Base-by-base conservation (phyloP, 2,888 invertebrate genomes). In the Orthonevra nobilis region DNA sequence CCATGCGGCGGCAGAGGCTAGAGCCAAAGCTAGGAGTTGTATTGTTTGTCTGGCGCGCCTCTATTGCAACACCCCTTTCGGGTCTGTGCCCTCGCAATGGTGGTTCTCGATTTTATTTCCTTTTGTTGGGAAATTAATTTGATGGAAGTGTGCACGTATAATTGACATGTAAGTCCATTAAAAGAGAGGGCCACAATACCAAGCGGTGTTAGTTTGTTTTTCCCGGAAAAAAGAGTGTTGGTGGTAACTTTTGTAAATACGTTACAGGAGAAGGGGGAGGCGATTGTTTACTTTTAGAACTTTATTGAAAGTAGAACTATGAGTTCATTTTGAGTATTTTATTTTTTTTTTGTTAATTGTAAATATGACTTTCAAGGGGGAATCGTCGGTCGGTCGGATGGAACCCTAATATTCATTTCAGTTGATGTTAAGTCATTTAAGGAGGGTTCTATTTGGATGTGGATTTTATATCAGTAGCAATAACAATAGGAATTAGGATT, bases 81-180 rank as follows among this genome's bases (percentile, higher is more conserved):
- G 2, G 19, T 34, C 30, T 19, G 12, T 14, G 9, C 1, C n/a
- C 20, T 12, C 23, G 23, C 23, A n/a, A n/a, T 23, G 28, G 30
- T 20, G 23, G 40, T 32, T 50, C 6, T 32, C 30, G n/a, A n/a
- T n/a, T n/a, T n/a, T n/a, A n/a, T n/a, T 10, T 32, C 15, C 34
- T 34, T 42, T 50, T 40, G 48, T 46, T 58, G 32, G 58, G 48
- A 40, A 50, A 58, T 48, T 58, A 56, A 58, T 38, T 68, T 48
- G 32, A 68, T 56, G 38, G 15, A 58, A 38, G 40, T 38, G 56
- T 68, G 23, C 46, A 48, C 48, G 56, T 58, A 69, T 69, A 69
- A 60, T 69, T 69, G 68, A 69, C 68, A 69, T 69, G 68, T 48
- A 42, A 50, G 58, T 69, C 50, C 68, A 69, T 69, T 58, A 69